Evolutionary conservation across 37 sponge, comb jelly and placozoan species (phyloP).

Genomic region (Amphimedon queenslandica): DNA sequence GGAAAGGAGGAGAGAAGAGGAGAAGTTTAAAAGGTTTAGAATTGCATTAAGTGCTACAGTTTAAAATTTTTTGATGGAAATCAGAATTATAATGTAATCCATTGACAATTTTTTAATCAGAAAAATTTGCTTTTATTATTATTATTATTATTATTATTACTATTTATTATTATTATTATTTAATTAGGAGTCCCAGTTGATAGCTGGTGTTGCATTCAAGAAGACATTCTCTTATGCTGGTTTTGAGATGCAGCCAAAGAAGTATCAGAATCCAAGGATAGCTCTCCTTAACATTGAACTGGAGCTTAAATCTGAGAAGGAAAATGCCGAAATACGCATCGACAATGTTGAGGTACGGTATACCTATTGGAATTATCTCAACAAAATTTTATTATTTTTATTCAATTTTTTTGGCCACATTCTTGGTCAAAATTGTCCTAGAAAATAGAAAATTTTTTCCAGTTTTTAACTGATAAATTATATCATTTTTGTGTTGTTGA

Average conservation of each 20-base stretch:
- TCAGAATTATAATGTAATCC: too few relatives aligned
- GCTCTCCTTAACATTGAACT: constrained; percentile 94
- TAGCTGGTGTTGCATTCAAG: constrained; percentile 98
- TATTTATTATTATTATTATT: too few relatives aligned
- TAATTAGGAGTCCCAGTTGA: constrained; percentile 85
- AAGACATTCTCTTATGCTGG: constrained; percentile 99
- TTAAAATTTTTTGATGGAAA: background rate
- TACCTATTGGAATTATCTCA: too few relatives aligned
- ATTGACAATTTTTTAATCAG: too few relatives aligned
- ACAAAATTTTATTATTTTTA: too few relatives aligned
- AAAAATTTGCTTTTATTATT: too few relatives aligned
- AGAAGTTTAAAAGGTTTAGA: background rate
- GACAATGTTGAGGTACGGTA: constrained; percentile 92
- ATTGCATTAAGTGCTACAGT: background rate
- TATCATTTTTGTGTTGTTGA: constrained; percentile 1
- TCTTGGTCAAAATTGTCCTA: too few relatives aligned
- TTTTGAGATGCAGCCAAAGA: constrained; percentile 99
- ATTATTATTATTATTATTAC: too few relatives aligned
- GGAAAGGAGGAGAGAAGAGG: background rate
- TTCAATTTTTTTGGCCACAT: too few relatives aligned
- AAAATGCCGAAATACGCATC: constrained; percentile 95
- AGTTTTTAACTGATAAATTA: too few relatives aligned
- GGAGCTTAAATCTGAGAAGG: constrained; percentile 95
- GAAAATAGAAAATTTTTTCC: too few relatives aligned
- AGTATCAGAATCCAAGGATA: constrained; percentile 80